These are phyloP conservation scores for Nasonia giraulti DNA, from an alignment of 1,140 invertebrate species.

Conservation along the genomic window DNA sequence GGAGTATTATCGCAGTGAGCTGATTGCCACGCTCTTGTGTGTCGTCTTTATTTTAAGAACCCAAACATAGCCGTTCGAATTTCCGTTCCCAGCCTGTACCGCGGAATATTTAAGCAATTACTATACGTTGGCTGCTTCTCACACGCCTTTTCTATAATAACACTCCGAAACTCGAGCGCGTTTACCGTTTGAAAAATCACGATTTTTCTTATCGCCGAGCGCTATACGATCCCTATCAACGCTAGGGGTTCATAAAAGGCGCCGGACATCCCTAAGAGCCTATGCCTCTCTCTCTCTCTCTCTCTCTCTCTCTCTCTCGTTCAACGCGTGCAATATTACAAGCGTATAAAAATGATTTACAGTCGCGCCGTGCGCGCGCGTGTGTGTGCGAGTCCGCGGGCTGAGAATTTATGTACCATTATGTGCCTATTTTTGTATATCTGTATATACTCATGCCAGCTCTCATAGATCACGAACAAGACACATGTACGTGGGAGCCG, in stretches of 20 bases:
- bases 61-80: too few relatives aligned
- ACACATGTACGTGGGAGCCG: not conserved
- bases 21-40: too few relatives aligned
- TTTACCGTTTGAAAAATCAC: not conserved
- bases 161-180: not conserved
- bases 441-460: not conserved
- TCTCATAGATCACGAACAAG: not conserved
- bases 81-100: too few relatives aligned
- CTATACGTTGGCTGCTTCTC: not conserved
- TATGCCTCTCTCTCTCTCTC: not conserved
- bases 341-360: conserved; percentile 28
- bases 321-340: not conserved
- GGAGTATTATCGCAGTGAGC: too few relatives aligned
- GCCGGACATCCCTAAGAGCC: not conserved
- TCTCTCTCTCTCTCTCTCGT: not conserved
- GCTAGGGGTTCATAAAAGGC: not conserved
- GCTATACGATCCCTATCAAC: not conserved
- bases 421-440: conserved; percentile 20
- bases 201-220: not conserved
- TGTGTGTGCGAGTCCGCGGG: not conserved
- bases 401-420: conserved; percentile 39
- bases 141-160: too few relatives aligned
- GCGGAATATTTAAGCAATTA: too few relatives aligned
- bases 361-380: not conserved
- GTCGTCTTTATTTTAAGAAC: too few relatives aligned